These are phyloP conservation scores for Albula goreensis DNA, from an alignment of 2,113 vertebrate species.

Conservation along the genomic window DNA sequence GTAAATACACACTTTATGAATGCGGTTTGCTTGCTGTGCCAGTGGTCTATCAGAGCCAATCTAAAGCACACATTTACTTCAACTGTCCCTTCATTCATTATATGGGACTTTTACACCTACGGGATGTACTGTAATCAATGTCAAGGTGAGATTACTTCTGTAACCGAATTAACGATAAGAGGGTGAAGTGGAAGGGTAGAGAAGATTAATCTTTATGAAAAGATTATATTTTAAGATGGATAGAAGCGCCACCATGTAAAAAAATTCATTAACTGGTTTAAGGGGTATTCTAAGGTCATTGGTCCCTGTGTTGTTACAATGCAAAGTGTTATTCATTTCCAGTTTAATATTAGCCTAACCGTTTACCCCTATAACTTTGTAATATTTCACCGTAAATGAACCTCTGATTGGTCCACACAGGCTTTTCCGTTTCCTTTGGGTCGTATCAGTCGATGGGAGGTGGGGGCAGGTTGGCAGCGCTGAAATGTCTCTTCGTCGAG, in stretches of 20 bases:
- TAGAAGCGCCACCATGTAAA: neutral
- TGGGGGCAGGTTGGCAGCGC: neutral
- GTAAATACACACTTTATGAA: neutral
- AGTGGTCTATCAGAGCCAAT: neutral
- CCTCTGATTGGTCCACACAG: neutral
- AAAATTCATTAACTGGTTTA: neutral
- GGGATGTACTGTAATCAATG: neutral
- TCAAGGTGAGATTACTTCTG: neutral
- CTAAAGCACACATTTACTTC: neutral
- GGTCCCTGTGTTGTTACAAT: neutral
- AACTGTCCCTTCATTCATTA: neutral
- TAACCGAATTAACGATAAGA: neutral
- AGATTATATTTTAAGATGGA: no score
- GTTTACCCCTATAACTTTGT: neutral
- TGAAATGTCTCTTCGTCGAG: neutral
- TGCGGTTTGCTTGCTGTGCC: neutral
- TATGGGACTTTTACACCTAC: neutral
- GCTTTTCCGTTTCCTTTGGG: neutral
- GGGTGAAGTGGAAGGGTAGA: neutral
- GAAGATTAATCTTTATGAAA: neutral
- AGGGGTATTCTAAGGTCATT: neutral
- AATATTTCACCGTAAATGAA: neutral
- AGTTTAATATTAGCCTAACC: neutral
- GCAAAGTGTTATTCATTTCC: neutral
- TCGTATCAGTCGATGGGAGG: neutral